Conservation (phyloP, 2,113 vertebrate species). For the Pyrgilauda ruficollis region DNA sequence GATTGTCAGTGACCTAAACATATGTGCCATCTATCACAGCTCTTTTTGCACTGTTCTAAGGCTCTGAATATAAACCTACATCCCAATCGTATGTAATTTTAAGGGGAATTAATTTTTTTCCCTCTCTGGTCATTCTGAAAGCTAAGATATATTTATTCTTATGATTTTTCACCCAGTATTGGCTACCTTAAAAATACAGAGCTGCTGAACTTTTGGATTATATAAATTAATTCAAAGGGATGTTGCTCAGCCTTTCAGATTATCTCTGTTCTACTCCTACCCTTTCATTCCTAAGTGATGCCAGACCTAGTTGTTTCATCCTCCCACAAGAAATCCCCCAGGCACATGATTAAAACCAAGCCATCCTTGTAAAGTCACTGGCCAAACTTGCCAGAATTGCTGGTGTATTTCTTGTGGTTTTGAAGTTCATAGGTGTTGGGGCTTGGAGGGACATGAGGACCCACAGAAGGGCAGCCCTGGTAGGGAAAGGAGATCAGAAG, state of each 20-base stretch:
- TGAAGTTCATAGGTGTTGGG: neutral
- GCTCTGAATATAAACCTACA: neutral
- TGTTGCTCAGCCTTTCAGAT: slow-evolving; percentile 13
- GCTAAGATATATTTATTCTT: neutral
- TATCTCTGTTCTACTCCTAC: neutral
- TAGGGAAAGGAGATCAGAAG: neutral
- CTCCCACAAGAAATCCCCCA: slow-evolving; percentile 17
- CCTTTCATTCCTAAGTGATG: neutral
- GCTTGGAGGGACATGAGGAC: neutral
- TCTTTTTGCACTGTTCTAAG: neutral
- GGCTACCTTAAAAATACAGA: neutral
- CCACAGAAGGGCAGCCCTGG: neutral
- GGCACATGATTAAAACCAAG: slow-evolving; percentile 20
- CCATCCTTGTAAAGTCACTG: neutral
- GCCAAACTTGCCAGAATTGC: neutral
- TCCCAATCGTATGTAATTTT: neutral
- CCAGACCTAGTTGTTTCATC: slow-evolving; percentile 4
- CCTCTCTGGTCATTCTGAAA: neutral
- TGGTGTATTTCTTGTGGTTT: neutral
- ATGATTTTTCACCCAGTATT: neutral
- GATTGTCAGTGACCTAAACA: neutral
- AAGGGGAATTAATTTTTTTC: neutral
- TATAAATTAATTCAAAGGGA: neutral
- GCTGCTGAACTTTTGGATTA: neutral
- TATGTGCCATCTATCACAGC: rapidly evolving